Base-by-base conservation (phyloP, 2,888 invertebrate genomes). In the Eupithecia insigniata region DNA sequence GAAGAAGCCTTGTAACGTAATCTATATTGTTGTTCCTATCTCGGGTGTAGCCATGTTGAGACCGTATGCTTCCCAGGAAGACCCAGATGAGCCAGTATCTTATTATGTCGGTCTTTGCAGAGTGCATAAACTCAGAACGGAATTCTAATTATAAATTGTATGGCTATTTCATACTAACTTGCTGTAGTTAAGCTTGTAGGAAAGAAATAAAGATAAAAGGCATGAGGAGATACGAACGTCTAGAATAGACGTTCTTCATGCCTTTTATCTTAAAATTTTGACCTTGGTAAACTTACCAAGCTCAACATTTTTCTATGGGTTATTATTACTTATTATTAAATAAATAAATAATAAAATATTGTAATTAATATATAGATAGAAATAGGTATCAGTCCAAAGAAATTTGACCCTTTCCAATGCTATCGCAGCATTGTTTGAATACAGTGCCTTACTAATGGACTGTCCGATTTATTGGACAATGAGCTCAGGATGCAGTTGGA, bases 1-100 rank as follows among this genome's bases (percentile, higher is more conserved):
- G 72, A 34, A 12, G 30, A 61, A 71, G 66, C 71, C 69, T 77
- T 73, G 68, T 62, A 62, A 62, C 68, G 34, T 61, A 68, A 65
- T 51, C 28, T 46, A 58, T 51, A 51, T 6, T 26, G 26, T 55
- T 55, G 51, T 12, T 26, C 14, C 26, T 26, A 26, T 26, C 22
- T 55, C 55, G 55, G 12, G 22, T 51, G 51, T 51, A 51, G 10
- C 22, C 22, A 51, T 10, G 51, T 55, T 26, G 55, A 22, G 0
- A 2, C 22, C 22, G 22, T 22, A 22, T 12, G 22, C 12, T 22
- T 7, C 51, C 22, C 22, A 7, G 12, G 51, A 51, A 8, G 8
- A 12, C 51, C 22, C 2, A 22, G 46, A n/a, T 51, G 22, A 22
- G 22, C 51, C 51, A 22, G 51, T 51, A 51, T 51, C 8, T 46